A percentile compares a stretch with the other conserved stretches of the same genome.
Conservation (phyloP, 1,140 invertebrate species). For the Bombus superbus region DNA sequence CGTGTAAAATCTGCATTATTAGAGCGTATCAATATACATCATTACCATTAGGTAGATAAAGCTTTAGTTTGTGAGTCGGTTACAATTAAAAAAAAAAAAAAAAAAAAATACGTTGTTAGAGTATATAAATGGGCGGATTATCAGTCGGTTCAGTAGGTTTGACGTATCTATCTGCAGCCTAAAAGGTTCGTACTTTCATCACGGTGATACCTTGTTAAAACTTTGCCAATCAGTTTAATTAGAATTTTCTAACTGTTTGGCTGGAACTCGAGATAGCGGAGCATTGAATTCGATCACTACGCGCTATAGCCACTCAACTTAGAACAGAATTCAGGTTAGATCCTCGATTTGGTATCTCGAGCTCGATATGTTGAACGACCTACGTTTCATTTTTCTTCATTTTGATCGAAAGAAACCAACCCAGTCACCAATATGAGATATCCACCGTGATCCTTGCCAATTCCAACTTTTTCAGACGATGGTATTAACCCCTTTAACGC, state of each 20-base stretch:
- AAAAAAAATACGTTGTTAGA: neutral
- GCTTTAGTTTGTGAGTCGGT: neutral
- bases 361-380: neutral
- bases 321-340: neutral
- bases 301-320: neutral
- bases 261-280: constrained; percentile 29
- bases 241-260: constrained; percentile 40
- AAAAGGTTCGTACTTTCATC: constrained; percentile 23
- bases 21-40: neutral
- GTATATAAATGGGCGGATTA: neutral
- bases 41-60: neutral
- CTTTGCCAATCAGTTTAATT: constrained; percentile 43
- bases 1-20: too few species aligned
- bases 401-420: neutral
- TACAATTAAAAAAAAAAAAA: neutral
- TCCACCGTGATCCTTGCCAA: neutral
- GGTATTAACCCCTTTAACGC: constrained; percentile 45
- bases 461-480: constrained; percentile 12
- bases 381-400: neutral
- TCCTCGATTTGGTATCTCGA: neutral
- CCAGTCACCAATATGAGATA: too few species aligned
- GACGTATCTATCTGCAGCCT: neutral
- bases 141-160: neutral
- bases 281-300: constrained; percentile 24
- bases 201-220: constrained; percentile 39